phyloP scores from a whole-genome alignment of 2,113 vertebrate genomes.

The Peromyscus maniculatus region DNA sequence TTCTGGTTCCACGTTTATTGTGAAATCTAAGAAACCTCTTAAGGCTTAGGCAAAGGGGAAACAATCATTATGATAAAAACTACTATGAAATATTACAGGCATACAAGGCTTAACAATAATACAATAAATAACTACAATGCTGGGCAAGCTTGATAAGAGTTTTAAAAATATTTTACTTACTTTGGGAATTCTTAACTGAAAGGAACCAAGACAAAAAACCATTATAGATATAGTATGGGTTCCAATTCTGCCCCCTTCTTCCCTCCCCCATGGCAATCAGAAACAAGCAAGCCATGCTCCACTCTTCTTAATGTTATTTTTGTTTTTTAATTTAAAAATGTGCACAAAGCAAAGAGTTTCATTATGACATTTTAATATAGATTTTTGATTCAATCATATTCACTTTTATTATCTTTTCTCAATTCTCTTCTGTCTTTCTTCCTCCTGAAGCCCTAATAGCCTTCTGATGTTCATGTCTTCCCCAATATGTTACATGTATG shows the following conservation, averaged over 20 bases:
- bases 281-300: neutral
- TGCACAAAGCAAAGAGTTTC: neutral
- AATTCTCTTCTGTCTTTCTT: neutral
- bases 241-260: neutral
- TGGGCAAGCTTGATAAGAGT: constrained; percentile 12
- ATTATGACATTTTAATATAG: neutral
- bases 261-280: neutral
- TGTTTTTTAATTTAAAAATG: neutral
- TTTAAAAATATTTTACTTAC: neutral
- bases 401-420: neutral
- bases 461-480: neutral
- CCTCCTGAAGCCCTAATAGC: neutral
- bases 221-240: neutral
- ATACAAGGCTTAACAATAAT: constrained; percentile 22
- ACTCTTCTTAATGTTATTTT: neutral
- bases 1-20: neutral
- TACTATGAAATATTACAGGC: constrained; percentile 1
- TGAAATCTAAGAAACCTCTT: neutral
- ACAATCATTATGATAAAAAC: constrained; percentile 6
- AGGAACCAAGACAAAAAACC: neutral
- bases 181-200: constrained; percentile 36
- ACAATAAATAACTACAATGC: neutral
- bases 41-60: constrained; percentile 12
- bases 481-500: neutral
- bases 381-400: neutral